Evolutionary conservation across 2,113 vertebrate species (phyloP).

Genomic region (Oryctolagus cuniculus): mOryCun1.1 NC_091453.1:131091001-131091500

Average conservation of each 20-base stretch:
- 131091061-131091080: slow-evolving; percentile 36
- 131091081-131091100: neutral
- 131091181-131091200: neutral
- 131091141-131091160: neutral
- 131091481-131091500: neutral
- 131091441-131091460: neutral
- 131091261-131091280: slow-evolving; percentile 19
- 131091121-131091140: neutral
- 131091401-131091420: too few relatives aligned
- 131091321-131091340: neutral
- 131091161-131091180: neutral
- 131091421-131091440: neutral
- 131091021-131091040: slow-evolving; percentile 69
- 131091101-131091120: neutral
- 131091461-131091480: neutral
- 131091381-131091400: neutral
- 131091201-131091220: neutral
- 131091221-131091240: neutral
- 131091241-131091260: neutral
- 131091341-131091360: neutral
- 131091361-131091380: neutral
- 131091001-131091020: slow-evolving; percentile 28
- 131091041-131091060: neutral
- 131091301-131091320: slow-evolving; percentile 28
- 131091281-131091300: neutral